These are phyloP conservation scores for Hypanus sabinus DNA, from an alignment of 2,113 vertebrate species.

Conservation along the genomic window DNA sequence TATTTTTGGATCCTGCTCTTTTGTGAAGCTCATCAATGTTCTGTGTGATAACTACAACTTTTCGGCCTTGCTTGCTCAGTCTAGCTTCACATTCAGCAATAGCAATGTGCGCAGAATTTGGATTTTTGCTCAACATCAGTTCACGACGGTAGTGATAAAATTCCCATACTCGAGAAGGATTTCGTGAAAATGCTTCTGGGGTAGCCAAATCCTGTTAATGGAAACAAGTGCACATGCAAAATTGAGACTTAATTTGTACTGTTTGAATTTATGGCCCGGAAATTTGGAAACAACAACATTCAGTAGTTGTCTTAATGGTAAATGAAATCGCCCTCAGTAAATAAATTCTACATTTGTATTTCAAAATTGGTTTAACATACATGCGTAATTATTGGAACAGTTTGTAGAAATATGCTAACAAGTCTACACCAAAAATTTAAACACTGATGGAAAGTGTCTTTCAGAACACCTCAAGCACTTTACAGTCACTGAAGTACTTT, in stretches of 20 bases:
- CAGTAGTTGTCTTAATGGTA: background rate
- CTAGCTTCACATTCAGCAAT: slow-evolving; percentile 80
- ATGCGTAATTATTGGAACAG: background rate
- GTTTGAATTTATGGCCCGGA: background rate
- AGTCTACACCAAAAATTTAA: background rate
- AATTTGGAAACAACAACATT: background rate
- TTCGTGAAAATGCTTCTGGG: slow-evolving; percentile 75
- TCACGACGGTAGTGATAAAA: slow-evolving; percentile 91
- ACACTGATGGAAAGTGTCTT: background rate
- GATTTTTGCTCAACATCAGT: slow-evolving; percentile 64
- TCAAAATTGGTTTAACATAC: background rate
- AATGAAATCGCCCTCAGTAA: background rate
- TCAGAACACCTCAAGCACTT: no score
- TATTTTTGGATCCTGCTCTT: slow-evolving; percentile 79
- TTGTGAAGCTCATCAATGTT: slow-evolving; percentile 86
- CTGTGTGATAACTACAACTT: slow-evolving; percentile 81
- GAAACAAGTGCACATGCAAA: background rate
- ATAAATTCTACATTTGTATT: background rate
- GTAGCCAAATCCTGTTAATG: slow-evolving; percentile 75
- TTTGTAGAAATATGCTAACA: background rate
- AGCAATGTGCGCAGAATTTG: slow-evolving; percentile 73
- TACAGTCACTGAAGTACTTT: no score
- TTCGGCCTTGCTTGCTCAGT: slow-evolving; percentile 73
- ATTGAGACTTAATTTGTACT: background rate
- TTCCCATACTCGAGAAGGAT: slow-evolving; percentile 88